Percentiles rank a stretch among this genome's conserved stretches.
Evolutionary conservation across 2,888 invertebrate species (phyloP).

Genomic region (Fabriciana adippe): DNA sequence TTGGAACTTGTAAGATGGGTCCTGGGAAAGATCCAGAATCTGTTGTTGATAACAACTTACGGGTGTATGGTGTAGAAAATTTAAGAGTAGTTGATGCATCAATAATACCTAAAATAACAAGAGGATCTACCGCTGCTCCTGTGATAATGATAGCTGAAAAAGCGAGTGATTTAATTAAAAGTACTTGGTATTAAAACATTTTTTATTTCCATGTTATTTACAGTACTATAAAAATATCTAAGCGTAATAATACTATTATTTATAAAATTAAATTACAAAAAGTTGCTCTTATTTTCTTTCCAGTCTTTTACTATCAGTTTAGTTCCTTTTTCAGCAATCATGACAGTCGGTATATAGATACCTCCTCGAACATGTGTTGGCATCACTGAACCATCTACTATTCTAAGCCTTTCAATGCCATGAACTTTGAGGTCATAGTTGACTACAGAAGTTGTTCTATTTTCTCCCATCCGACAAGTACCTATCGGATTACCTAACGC

Average conservation of each 20-base stretch:
- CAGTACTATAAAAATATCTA: slow-evolving; percentile 14
- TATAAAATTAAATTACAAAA: slow-evolving; percentile 17
- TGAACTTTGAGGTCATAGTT: slow-evolving; percentile 69
- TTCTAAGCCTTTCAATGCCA: slow-evolving; percentile 71
- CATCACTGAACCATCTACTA: slow-evolving; percentile 76
- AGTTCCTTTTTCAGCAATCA: slow-evolving; percentile 77
- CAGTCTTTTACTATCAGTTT: slow-evolving; percentile 72
- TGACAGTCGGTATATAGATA: slow-evolving; percentile 68
- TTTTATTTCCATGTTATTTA: slow-evolving; percentile 34
- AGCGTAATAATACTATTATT: slow-evolving; percentile 8
- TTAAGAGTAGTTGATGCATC: slow-evolving; percentile 73
- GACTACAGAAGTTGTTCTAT: slow-evolving; percentile 69
- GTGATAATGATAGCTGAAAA: slow-evolving; percentile 79
- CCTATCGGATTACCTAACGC: slow-evolving; percentile 74
- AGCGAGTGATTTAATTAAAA: slow-evolving; percentile 76
- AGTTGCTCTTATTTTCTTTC: slow-evolving; percentile 65
- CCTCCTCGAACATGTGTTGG: slow-evolving; percentile 72
- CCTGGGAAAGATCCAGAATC: slow-evolving; percentile 63
- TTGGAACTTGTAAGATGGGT: slow-evolving; percentile 77
- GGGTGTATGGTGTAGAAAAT: slow-evolving; percentile 65
- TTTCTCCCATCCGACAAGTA: slow-evolving; percentile 75
- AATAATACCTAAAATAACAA: slow-evolving; percentile 71
- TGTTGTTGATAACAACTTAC: slow-evolving; percentile 66
- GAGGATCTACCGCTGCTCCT: slow-evolving; percentile 73
- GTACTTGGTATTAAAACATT: slow-evolving; percentile 64